Base-by-base conservation (phyloP, 2,888 invertebrate genomes). In the Melieria crassipennis region DNA sequence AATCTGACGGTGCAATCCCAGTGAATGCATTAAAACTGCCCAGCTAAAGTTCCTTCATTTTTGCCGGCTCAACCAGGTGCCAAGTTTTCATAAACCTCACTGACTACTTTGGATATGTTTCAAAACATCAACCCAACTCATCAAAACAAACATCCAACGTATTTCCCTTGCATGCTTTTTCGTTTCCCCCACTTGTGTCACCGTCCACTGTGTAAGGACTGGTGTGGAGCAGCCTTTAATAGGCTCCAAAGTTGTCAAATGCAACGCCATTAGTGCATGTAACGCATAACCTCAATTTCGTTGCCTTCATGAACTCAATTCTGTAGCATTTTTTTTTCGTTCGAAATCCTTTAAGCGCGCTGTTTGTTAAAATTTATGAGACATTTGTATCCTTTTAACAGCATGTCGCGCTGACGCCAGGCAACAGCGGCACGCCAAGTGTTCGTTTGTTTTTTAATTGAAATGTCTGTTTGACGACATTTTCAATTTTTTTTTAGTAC, bases 361-460 rank as follows among this genome's bases (percentile, higher is more conserved):
- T 48, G 43, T 48, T 58, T 30, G 30, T 30, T 30, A 30, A 30
- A 30, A 30, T 30, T 30, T 30, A 30, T 30, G 13, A 5, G 48
- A 60, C 66, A 60, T 58, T 52, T 16, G 43, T 60, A 67, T 67
- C 67, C 67, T 52, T 67, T 67, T 60, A 45, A 43, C 60, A 45
- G 52, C 4, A 5, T 45, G 16, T 16, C 43, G 60, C 45, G 13
- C 60, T 45, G 60, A 61, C 60, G 45, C 30, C 30, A 30, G 1
- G 30, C 30, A 30, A 30, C 30, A 30, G 30, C 30, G 30, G 50
- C 50, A 58, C 72, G 43, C 64, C 67, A 68, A 67, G 69, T 50
- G 56, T 46, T 30, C 45, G 9, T 56, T 30, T 46, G 50, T 67
- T 64, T 69, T 71, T 72, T 71, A 73, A 73, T 68, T 69, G 67